Percentiles rank a stretch among this genome's conserved stretches.
phyloP scores from a whole-genome alignment of 2,888 invertebrate species.

The Sarcophaga caerulescens region DNA sequence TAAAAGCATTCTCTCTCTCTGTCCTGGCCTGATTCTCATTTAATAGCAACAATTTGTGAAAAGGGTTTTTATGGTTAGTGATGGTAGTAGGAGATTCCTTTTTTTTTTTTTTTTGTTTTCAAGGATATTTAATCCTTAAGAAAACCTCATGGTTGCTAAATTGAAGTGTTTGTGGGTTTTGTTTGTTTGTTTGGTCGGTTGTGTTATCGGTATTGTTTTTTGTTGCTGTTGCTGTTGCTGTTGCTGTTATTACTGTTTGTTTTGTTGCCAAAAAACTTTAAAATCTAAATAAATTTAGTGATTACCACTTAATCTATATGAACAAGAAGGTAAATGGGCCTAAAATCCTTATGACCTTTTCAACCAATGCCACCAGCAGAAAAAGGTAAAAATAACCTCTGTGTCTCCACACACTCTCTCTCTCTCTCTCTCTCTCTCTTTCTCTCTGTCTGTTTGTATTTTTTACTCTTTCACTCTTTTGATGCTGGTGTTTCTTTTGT shows the following conservation, averaged over 20 bases:
- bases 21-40: not conserved
- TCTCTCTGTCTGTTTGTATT: not conserved
- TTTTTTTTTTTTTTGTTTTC: not conserved
- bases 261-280: not conserved
- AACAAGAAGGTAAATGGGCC: conserved; percentile 32
- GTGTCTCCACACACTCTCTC: not conserved
- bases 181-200: not conserved
- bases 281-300: conserved; percentile 50
- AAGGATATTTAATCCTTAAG: not conserved
- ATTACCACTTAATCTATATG: conserved; percentile 54
- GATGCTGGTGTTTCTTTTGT: conserved; percentile 17
- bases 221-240: not conserved
- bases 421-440: not conserved
- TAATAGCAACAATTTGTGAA: conserved; percentile 4
- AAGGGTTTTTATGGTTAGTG: not conserved
- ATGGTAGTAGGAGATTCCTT: not conserved
- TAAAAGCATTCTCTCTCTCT: not conserved
- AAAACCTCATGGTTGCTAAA: not conserved
- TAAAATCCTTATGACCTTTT: conserved; percentile 12
- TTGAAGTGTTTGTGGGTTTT: conserved; percentile 5
- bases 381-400: conserved; percentile 10
- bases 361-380: not conserved
- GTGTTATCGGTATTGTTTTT: not conserved
- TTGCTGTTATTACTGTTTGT: not conserved
- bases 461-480: not conserved